Base-by-base conservation (phyloP, 2,888 invertebrate species). In the Belgica antarctica region DNA sequence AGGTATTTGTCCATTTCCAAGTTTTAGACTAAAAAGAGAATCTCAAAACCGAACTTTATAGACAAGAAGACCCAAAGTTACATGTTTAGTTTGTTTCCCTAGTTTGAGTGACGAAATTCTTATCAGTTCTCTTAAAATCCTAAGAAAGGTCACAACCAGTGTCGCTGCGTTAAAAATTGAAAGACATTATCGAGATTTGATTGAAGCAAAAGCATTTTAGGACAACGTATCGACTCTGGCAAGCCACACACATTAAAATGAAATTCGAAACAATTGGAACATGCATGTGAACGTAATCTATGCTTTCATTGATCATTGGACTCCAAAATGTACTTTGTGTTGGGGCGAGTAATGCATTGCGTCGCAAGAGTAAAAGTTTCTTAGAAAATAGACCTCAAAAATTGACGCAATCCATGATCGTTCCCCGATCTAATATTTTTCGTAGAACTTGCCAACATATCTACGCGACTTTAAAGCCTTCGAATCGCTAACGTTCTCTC, bases 1-100 rank as follows among this genome's bases (percentile, higher is more conserved):
- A 92, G 92, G 92, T 91, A 91, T 84, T 79, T 66, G 36, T 34
- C 52, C 28, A 70, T n/a, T 27, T 8, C 57, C 65, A 62, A 68
- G 34, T 46, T 41, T 47, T 52, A 63, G 59, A 47, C 28, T 69
- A 27, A 28, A 62, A 71, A 52, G 25, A 61, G 15, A 15, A 41
- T 41, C 41, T n/a, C n/a, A 41, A 27, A 17, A 47, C 47, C 27
- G 15, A 66, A 17, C 27, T 34, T 34, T 62, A 62, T 8, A 4
- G 4, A 15, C 15, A 5, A 47, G 15, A 47, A 47, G 4, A 22
- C 36, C 22, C 28, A 25, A 17, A 28, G 19, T 47, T 3, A 2
- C 12, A 46, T 46, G 25, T 46, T 62, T 24, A 10, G 47, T 47
- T 47, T 47, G 5, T 5, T 24, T 22, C 57, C 19, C 10, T 34